These are phyloP conservation scores for Linnaemya tessellans DNA, from an alignment of 2,888 invertebrate genomes.

Conservation along the genomic window DNA sequence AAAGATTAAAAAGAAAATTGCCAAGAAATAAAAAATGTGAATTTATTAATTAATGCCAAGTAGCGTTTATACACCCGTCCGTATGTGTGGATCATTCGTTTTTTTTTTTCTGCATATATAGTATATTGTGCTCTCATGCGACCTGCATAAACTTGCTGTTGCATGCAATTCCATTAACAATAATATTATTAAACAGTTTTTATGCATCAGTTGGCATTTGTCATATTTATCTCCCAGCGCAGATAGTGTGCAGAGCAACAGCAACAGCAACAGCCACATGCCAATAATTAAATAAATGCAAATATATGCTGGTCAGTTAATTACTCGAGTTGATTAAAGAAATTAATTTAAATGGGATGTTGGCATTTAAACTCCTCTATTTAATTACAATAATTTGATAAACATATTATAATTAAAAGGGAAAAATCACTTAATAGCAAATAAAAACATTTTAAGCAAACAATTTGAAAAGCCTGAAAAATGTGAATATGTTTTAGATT, in stretches of 20 bases:
- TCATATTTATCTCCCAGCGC: not conserved
- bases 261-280: not conserved
- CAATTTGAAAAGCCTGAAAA: too few relatives aligned
- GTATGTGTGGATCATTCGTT: too few relatives aligned
- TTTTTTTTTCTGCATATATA: too few relatives aligned
- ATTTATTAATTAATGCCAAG: not conserved
- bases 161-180: constrained; percentile 26
- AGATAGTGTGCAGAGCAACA: not conserved
- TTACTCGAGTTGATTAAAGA: constrained; percentile 27
- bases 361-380: not conserved
- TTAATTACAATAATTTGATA: not conserved
- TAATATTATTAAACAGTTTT: constrained; percentile 2
- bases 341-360: constrained; percentile 26
- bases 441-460: too few relatives aligned
- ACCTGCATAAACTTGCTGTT: constrained; percentile 17
- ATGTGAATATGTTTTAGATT: too few relatives aligned
- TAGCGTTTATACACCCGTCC: not conserved
- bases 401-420: not conserved
- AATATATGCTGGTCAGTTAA: constrained; percentile 38
- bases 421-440: not conserved
- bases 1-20: too few relatives aligned
- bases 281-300: constrained; percentile 40
- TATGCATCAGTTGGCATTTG: constrained; percentile 42
- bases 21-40: not conserved
- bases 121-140: not conserved